phyloP scores from a whole-genome alignment of 2,888 invertebrate genomes.

The Synanthedon tipuliformis region DNA sequence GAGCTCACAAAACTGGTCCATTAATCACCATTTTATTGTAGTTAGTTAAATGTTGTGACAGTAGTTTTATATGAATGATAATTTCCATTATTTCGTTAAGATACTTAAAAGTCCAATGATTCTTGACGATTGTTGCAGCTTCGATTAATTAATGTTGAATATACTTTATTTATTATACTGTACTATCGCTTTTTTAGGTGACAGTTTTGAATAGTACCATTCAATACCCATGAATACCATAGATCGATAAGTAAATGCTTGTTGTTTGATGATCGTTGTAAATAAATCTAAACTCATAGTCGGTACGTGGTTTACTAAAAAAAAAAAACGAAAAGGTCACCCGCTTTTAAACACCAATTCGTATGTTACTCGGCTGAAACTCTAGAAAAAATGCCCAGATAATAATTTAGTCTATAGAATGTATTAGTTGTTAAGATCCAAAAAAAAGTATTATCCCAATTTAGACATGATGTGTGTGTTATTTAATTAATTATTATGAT shows the following conservation, averaged over 20 bases:
- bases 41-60: conserved; percentile 53
- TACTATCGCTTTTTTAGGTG: conserved; percentile 54
- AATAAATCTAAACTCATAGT: conserved; percentile 40
- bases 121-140: conserved; percentile 46
- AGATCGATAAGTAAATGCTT: conserved; percentile 37
- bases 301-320: conserved; percentile 33
- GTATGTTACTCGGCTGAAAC: conserved; percentile 47
- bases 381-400: conserved; percentile 53
- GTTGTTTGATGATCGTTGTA: conserved; percentile 51
- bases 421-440: conserved; percentile 52
- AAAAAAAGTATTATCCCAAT: conserved; percentile 63
- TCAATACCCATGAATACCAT: conserved; percentile 41
- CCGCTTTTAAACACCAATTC: conserved; percentile 37
- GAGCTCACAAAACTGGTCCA: conserved; percentile 18
- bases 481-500: conserved; percentile 17
- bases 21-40: conserved; percentile 29
- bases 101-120: conserved; percentile 31
- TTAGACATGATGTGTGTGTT: conserved; percentile 60
- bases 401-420: conserved; percentile 60
- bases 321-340: conserved; percentile 26
- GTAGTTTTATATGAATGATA: conserved; percentile 47
- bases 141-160: conserved; percentile 51
- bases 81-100: conserved; percentile 20
- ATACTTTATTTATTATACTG: conserved; percentile 37
- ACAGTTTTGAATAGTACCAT: conserved; percentile 30